Conservation (phyloP, 2,113 vertebrate genomes). For the Laticauda laticaudata region DNA sequence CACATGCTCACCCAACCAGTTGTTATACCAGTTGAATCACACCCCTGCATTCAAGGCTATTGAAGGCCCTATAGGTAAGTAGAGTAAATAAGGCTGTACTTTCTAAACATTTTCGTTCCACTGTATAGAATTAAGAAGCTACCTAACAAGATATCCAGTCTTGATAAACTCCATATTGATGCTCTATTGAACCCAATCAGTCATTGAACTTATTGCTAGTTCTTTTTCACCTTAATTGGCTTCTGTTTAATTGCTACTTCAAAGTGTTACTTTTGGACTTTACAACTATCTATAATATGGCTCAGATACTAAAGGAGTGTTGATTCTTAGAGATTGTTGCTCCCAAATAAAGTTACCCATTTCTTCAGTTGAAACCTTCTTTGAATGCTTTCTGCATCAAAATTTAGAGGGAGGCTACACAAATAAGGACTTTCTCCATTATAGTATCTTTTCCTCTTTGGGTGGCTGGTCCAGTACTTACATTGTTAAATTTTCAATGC, state of each 20-base stretch:
- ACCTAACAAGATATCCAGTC: background rate
- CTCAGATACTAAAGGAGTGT: no score
- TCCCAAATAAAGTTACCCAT: background rate
- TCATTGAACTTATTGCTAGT: background rate
- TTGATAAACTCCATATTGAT: background rate
- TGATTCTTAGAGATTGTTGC: background rate
- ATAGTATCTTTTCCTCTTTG: no score
- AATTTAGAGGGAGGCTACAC: background rate
- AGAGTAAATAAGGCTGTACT: background rate
- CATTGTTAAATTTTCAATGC: background rate
- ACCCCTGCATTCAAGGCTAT: background rate
- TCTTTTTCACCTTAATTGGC: background rate
- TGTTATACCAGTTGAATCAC: no score
- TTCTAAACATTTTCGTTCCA: background rate
- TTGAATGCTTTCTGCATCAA: background rate
- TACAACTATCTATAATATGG: background rate
- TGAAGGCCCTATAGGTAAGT: background rate
- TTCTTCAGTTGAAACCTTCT: background rate
- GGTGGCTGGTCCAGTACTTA: background rate
- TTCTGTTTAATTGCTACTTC: background rate
- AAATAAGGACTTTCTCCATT: background rate
- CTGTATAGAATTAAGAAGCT: background rate
- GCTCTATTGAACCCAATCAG: background rate
- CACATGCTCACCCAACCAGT: no score
- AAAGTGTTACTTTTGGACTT: background rate